A percentile compares a stretch with the other conserved stretches of the same genome.
Evolutionary conservation across 1,140 invertebrate species (phyloP).

Genomic region (Leguminivora glycinivorella): DNA sequence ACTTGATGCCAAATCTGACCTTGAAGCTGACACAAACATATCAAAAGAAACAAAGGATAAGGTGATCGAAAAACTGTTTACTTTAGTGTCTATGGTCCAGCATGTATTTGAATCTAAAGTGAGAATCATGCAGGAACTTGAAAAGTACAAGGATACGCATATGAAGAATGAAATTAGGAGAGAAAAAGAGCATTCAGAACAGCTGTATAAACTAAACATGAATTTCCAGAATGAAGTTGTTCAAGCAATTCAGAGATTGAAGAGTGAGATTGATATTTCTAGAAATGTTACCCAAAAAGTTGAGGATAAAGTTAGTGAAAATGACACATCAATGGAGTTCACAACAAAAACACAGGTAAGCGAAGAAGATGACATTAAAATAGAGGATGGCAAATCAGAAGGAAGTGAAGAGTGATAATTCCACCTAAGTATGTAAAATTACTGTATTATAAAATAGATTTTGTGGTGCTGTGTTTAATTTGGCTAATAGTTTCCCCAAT

Average conservation of each 20-base stretch:
- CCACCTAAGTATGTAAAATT: background rate
- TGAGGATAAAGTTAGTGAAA: constrained; percentile 45
- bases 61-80: constrained; percentile 70
- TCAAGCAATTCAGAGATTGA: constrained; percentile 64
- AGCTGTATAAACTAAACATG: constrained; percentile 72
- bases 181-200: constrained; percentile 70
- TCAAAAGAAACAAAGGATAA: constrained; percentile 70
- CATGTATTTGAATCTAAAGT: constrained; percentile 73
- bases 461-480: constrained; percentile 12
- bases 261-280: constrained; percentile 66
- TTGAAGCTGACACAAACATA: constrained; percentile 71
- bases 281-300: constrained; percentile 52
- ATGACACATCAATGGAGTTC: constrained; percentile 46
- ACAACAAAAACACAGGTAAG: constrained; percentile 42
- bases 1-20: constrained; percentile 67
- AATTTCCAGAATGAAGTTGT: constrained; percentile 73
- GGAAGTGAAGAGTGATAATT: background rate
- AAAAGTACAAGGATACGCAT: constrained; percentile 70
- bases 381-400: background rate
- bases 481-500: background rate
- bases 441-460: background rate
- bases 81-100: constrained; percentile 70
- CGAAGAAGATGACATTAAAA: constrained; percentile 31
- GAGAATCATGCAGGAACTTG: constrained; percentile 66
- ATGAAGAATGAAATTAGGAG: constrained; percentile 63